Conservation (phyloP, 2,888 invertebrate species). For the Gasteruption jaculator region DNA sequence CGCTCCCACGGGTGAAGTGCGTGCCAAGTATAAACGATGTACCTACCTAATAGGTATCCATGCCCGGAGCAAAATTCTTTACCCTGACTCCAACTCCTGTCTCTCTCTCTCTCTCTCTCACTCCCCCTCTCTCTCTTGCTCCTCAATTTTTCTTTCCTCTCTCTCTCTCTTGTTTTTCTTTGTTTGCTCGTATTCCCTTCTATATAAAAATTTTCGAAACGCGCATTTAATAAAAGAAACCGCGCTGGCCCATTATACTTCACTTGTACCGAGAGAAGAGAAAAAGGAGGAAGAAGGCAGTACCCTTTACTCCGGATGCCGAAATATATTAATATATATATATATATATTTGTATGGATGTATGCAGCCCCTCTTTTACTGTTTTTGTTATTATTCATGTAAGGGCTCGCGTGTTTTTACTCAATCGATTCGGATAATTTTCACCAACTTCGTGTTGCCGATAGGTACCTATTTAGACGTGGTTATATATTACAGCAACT, state of each 20-base stretch:
- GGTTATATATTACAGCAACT: too few species aligned
- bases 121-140: constrained; percentile 6
- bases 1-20: constrained; percentile 51
- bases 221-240: constrained; percentile 30
- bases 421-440: too few species aligned
- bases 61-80: constrained; percentile 47
- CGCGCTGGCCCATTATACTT: constrained; percentile 27
- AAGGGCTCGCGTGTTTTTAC: too few species aligned
- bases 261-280: too few species aligned
- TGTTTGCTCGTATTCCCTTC: constrained; percentile 20
- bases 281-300: too few species aligned
- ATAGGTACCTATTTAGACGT: too few species aligned
- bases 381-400: too few species aligned
- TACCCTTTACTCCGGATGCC: too few species aligned
- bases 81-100: constrained; percentile 22
- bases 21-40: constrained; percentile 47
- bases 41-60: constrained; percentile 47
- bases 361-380: too few species aligned
- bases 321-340: too few species aligned
- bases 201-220: constrained; percentile 21
- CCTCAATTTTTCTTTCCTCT: background rate
- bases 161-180: constrained; percentile 16
- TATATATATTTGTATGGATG: too few species aligned
- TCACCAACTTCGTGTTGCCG: too few species aligned
- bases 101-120: constrained; percentile 15